Base-by-base conservation (phyloP, 2,113 vertebrate species). In the Campylorhamphus procurvoides region DNA sequence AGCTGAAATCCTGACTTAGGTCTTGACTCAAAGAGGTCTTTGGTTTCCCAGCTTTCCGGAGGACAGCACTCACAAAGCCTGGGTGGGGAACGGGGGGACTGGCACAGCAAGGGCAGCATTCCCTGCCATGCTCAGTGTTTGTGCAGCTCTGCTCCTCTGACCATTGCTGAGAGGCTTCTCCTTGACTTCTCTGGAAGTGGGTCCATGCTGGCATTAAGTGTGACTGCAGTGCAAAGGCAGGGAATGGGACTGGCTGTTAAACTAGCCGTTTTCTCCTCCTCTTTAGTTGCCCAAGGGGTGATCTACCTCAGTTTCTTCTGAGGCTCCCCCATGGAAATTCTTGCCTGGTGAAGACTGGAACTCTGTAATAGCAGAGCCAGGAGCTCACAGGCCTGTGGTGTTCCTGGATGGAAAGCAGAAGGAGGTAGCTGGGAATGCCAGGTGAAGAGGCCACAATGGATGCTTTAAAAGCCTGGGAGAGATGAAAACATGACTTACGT, bases 191-290 rank as follows among this genome's bases (percentile, higher is more conserved):
- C 50, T 27, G 68, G 31, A 73, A 77, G 31, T 24, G 53, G 76
- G 25, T 44, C 56, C 15, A n/a, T 56, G 55, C 40, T 4, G 4
- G 24, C 18, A 18, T 40, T 33, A 55, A 37, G 15, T 0, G 0
- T 22, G 18, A 64, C 35, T 55, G 66, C 27, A 72, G 12, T 1
- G 1, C 1, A 0, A 74, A 50, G 25, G 33, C 52, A 68, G 58
- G 33, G 14, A 42, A 47, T 6, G 40, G 23, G 42, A 42, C 12
- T 1, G 4, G 20, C 29, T 78, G 15, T 40, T 39, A 81, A 87
- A 84, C 6, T 25, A 60, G 10, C 20, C 47, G 23, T 84, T 58
- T 62, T 33, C 37, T 86, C 37, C 46, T 87, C 28, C 18, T 64
- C 16, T 56, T 59, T 12, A 47, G 9, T 12, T 35, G 22, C 24